Evolutionary conservation across 1,140 invertebrate species (phyloP).

Genomic region (Acyrthosiphon pisum): DNA sequence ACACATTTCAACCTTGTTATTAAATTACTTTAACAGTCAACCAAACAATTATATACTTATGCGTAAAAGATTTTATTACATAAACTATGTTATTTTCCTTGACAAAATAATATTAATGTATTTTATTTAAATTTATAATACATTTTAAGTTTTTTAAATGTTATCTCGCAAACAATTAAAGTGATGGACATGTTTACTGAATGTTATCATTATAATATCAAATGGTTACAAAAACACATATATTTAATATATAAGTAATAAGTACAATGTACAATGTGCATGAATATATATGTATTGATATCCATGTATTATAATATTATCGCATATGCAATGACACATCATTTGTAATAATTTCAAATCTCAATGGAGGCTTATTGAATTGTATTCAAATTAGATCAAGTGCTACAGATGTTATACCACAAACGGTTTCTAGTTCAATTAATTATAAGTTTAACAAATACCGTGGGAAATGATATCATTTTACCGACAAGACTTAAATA

Average conservation of each 20-base stretch:
- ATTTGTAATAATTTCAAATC: constrained; percentile 15
- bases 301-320: not conserved
- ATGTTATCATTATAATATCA: not conserved
- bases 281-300: not conserved
- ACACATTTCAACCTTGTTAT: not conserved
- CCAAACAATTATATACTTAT: not conserved
- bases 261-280: not conserved
- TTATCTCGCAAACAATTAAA: not conserved
- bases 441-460: not conserved
- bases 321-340: not conserved
- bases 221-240: not conserved
- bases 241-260: not conserved
- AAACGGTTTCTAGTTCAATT: not conserved
- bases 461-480: not conserved
- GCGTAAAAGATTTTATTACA: not conserved
- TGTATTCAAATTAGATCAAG: constrained; percentile 26
- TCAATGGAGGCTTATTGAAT: constrained; percentile 3
- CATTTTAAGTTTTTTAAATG: not conserved
- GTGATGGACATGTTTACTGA: not conserved
- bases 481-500: not conserved
- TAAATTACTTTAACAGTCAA: not conserved
- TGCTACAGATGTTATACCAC: not conserved
- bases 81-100: not conserved
- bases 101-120: not conserved
- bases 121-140: not conserved